Evolutionary conservation across 1,140 invertebrate species (phyloP).

Genomic region (Neocloeon triangulifer): DNA sequence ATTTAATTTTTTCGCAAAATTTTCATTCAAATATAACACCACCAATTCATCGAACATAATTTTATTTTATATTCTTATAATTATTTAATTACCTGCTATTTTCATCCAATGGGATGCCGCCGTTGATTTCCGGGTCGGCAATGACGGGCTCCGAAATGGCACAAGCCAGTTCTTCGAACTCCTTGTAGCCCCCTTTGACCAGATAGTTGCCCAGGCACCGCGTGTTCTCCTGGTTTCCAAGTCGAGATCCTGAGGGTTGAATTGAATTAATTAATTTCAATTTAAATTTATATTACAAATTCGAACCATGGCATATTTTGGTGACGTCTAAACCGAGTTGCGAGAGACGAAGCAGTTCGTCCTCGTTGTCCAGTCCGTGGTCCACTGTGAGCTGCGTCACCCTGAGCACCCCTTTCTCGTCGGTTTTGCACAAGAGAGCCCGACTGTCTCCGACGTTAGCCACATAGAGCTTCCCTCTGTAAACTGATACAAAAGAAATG

Average conservation of each 20-base stretch:
- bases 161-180: constrained; percentile 44
- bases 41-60: neutral
- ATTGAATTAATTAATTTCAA: neutral
- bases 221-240: constrained; percentile 50
- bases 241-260: constrained; percentile 19
- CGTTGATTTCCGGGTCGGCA: constrained; percentile 59
- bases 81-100: constrained; percentile 32
- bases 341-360: constrained; percentile 49
- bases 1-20: too few species aligned
- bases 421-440: constrained; percentile 59
- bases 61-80: neutral
- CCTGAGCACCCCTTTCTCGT: constrained; percentile 51
- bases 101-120: constrained; percentile 53
- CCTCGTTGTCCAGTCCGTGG: constrained; percentile 63
- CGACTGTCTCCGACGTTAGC: constrained; percentile 64
- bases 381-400: constrained; percentile 63
- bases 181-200: constrained; percentile 66
- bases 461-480: constrained; percentile 49
- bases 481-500: too few species aligned
- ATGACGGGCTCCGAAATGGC: constrained; percentile 58
- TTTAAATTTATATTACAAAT: neutral
- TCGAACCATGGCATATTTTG: constrained; percentile 31
- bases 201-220: constrained; percentile 75
- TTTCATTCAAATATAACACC: constrained; percentile 1
- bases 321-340: constrained; percentile 43